Percentiles rank a stretch among this genome's conserved stretches.
Conservation (phyloP, 1,140 invertebrate species). For the Danaus plexippus region DNA sequence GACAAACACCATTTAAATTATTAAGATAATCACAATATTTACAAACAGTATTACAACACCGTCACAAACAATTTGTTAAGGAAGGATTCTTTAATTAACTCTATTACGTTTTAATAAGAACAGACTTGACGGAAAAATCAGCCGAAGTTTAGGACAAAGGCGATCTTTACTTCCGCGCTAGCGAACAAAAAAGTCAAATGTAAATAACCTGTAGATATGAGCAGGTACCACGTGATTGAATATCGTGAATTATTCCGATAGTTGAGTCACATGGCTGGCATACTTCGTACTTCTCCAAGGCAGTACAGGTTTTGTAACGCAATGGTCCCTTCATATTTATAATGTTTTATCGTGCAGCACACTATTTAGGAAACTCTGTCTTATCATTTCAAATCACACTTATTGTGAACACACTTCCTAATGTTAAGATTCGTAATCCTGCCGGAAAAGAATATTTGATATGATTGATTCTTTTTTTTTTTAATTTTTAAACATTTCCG, state of each 20-base stretch:
- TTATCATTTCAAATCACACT: constrained; percentile 46
- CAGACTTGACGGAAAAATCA: no score
- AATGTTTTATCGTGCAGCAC: not conserved
- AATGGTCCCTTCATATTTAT: constrained; percentile 25
- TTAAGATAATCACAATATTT: no score
- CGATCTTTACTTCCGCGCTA: constrained; percentile 52
- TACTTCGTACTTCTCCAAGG: constrained; percentile 15
- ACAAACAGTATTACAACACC: no score
- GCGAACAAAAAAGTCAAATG: constrained; percentile 63
- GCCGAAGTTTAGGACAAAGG: constrained; percentile 50
- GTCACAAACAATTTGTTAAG: no score
- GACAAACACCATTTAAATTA: no score
- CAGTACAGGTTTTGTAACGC: constrained; percentile 20
- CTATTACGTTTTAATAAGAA: no score
- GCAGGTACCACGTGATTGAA: constrained; percentile 33
- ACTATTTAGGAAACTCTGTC: constrained; percentile 46
- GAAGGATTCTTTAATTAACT: no score
- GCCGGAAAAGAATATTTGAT: constrained; percentile 43
- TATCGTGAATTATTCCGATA: constrained; percentile 28
- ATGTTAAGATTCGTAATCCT: constrained; percentile 47
- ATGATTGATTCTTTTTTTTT: constrained; percentile 41
- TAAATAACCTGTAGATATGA: constrained; percentile 61
- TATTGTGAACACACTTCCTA: constrained; percentile 52
- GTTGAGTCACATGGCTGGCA: constrained; percentile 29
- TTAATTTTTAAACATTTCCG: constrained; percentile 39